These are phyloP conservation scores for Ctenomys sociabilis DNA, from an alignment of 2,113 vertebrate genomes.

Conservation along the genomic window DNA sequence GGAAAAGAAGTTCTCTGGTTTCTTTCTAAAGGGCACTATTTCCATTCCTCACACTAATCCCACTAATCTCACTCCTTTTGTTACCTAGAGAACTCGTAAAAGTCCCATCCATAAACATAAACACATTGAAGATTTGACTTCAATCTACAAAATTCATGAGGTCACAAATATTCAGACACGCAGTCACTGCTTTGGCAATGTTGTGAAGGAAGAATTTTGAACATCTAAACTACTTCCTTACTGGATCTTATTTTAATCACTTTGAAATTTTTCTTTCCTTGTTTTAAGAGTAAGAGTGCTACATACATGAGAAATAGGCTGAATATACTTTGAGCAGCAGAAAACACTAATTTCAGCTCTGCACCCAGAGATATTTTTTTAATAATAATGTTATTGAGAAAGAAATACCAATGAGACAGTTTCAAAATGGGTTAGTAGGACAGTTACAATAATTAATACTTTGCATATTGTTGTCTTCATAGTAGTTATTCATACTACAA, in stretches of 20 bases:
- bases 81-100: not conserved
- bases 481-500: too few relatives aligned
- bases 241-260: conserved; percentile 3
- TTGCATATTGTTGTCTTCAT: too few relatives aligned
- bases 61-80: not conserved
- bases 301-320: not conserved
- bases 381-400: too few relatives aligned
- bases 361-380: not conserved
- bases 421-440: too few relatives aligned
- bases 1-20: not conserved
- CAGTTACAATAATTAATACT: too few relatives aligned
- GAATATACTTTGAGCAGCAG: not conserved
- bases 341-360: not conserved
- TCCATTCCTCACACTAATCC: not conserved
- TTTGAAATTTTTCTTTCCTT: conserved; percentile 33
- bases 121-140: not conserved
- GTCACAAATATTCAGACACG: not conserved
- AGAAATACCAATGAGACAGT: too few relatives aligned
- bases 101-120: not conserved
- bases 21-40: not conserved
- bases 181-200: not conserved
- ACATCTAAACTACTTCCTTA: not conserved
- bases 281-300: not conserved
- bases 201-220: not conserved
- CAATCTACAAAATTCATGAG: not conserved